A percentile compares a stretch with the other conserved stretches of the same genome.
phyloP scores from a whole-genome alignment of 2,113 vertebrate species.

The Tragelaphus strepsiceros region DNA sequence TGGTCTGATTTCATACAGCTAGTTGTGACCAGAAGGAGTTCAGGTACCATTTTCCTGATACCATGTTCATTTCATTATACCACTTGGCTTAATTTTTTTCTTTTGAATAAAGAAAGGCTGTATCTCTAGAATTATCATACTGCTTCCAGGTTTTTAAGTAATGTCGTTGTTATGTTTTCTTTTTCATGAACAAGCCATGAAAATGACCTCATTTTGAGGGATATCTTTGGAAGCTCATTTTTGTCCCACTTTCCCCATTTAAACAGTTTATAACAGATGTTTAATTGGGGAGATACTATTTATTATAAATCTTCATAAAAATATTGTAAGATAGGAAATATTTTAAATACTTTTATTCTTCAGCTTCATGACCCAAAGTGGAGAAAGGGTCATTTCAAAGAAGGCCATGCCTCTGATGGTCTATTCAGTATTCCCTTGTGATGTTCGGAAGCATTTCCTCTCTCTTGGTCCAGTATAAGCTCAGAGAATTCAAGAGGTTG shows the following conservation, averaged over 20 bases:
- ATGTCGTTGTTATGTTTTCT: neutral
- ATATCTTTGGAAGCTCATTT: neutral
- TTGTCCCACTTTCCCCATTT: neutral
- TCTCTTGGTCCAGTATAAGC: neutral
- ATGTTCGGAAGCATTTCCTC: neutral
- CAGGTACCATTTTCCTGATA: neutral
- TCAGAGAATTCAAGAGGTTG: neutral
- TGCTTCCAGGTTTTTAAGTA: constrained; percentile 1
- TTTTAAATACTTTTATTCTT: neutral
- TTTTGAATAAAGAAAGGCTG: neutral
- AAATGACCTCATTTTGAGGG: neutral
- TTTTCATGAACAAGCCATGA: neutral
- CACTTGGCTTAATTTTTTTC: neutral
- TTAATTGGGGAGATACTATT: constrained; percentile 6
- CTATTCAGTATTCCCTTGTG: neutral
- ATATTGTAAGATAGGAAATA: neutral
- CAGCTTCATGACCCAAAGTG: neutral
- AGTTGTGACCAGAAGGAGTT: neutral
- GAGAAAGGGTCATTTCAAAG: neutral
- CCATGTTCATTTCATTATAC: neutral
- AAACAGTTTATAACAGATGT: neutral
- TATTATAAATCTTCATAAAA: neutral
- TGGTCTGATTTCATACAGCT: neutral
- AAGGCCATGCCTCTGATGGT: neutral
- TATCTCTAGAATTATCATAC: neutral